Evolutionary conservation across 2,113 vertebrate genomes (phyloP).

Genomic region (Bothrops jararaca): DNA sequence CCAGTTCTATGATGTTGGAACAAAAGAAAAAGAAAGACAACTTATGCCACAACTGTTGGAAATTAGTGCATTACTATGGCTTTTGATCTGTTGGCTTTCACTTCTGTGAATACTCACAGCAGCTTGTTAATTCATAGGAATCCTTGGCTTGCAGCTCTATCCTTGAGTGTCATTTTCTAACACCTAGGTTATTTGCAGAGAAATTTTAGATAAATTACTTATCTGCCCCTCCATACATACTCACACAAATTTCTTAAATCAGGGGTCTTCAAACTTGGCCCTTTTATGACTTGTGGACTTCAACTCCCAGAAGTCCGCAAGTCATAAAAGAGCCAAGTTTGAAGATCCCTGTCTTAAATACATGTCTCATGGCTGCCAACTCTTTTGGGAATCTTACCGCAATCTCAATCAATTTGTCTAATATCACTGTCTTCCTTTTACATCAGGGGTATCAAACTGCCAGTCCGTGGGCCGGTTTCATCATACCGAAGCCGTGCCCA

Average conservation of each 20-base stretch:
- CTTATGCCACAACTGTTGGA: neutral
- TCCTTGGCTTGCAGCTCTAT: neutral
- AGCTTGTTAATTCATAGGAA: neutral
- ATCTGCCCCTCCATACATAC: neutral
- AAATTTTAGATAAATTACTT: neutral
- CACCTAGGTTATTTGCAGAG: neutral
- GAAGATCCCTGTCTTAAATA: neutral
- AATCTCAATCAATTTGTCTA: neutral
- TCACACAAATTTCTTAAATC: too few species aligned
- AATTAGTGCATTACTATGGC: neutral
- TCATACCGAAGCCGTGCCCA: too few species aligned
- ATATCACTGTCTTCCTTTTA: neutral
- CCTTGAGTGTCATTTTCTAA: neutral
- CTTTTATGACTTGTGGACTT: too few species aligned
- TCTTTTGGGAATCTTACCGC: neutral
- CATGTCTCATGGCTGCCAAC: neutral
- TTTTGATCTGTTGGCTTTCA: neutral
- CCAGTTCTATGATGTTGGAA: neutral
- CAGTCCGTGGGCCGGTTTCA: rapidly evolving
- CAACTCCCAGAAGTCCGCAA: too few species aligned
- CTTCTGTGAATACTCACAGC: neutral
- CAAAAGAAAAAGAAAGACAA: neutral
- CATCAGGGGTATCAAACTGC: too few species aligned
- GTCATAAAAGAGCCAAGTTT: too few species aligned
- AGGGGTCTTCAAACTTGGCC: too few species aligned